phyloP scores from a whole-genome alignment of 2,113 vertebrate genomes.

The Microcebus lehilahytsara region DNA sequence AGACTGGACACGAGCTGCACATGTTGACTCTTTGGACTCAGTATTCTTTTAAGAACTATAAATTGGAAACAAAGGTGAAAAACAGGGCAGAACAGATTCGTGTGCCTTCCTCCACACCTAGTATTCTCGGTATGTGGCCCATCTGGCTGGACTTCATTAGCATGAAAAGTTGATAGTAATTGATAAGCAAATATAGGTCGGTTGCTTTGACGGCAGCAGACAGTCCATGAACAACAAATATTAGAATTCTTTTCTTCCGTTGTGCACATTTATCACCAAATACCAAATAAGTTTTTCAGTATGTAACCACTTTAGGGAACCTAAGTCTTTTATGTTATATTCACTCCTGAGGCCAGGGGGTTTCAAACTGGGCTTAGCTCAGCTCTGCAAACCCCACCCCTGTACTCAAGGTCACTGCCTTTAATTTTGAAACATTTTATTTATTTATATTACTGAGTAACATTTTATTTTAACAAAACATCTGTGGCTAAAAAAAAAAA shows the following conservation, averaged over 20 bases:
- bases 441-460: neutral
- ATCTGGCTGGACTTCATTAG: neutral
- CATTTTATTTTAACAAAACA: neutral
- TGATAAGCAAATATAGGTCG: neutral
- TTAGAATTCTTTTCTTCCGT: neutral
- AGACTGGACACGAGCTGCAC: neutral
- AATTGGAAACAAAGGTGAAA: neutral
- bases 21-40: neutral
- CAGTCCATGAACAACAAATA: neutral
- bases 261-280: neutral
- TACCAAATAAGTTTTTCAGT: neutral
- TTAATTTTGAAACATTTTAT: neutral
- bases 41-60: neutral
- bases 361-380: neutral
- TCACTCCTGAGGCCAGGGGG: neutral
- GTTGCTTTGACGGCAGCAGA: neutral
- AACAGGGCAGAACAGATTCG: neutral
- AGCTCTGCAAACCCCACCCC: neutral
- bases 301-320: neutral
- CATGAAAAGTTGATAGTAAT: neutral
- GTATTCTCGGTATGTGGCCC: neutral
- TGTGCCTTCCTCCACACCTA: neutral
- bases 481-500: neutral
- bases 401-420: neutral
- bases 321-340: neutral